phyloP scores from a whole-genome alignment of 2,113 vertebrate genomes.

The Oriolus oriolus region DNA sequence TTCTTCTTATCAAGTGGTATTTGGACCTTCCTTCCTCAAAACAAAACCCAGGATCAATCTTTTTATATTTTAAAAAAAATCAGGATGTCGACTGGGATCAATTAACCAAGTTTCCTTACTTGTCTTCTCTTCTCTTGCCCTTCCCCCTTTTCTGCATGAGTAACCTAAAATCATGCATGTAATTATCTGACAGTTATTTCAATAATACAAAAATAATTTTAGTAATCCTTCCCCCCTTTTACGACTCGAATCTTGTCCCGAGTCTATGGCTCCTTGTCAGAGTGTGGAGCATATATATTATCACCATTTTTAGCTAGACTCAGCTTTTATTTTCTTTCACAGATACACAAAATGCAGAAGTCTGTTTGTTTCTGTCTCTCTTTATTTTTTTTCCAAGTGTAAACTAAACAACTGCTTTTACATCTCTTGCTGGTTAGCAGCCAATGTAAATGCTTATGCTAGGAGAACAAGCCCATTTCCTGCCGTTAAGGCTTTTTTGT shows the following conservation, averaged over 20 bases:
- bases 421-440: constrained; percentile 76
- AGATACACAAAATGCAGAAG: constrained; percentile 36
- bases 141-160: not conserved
- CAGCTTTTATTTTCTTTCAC: not conserved
- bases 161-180: not conserved
- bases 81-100: not conserved
- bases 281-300: not conserved
- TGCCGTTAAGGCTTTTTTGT: constrained; percentile 88
- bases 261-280: not conserved
- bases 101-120: not conserved
- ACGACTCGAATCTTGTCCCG: not conserved
- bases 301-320: not conserved
- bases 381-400: constrained; percentile 54
- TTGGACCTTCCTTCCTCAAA: not conserved
- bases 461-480: constrained; percentile 90
- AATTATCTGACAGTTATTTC: not conserved
- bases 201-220: not conserved
- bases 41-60: not conserved
- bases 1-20: not conserved
- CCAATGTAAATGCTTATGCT: constrained; percentile 89
- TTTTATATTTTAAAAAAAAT: not conserved
- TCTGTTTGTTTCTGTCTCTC: constrained; percentile 47
- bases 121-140: not conserved
- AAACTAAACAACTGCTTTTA: constrained; percentile 83
- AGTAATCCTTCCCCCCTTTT: not conserved